Conservation (phyloP, 2,797 vertebrate species). For the Ambastaia sidthimunki region DNA sequence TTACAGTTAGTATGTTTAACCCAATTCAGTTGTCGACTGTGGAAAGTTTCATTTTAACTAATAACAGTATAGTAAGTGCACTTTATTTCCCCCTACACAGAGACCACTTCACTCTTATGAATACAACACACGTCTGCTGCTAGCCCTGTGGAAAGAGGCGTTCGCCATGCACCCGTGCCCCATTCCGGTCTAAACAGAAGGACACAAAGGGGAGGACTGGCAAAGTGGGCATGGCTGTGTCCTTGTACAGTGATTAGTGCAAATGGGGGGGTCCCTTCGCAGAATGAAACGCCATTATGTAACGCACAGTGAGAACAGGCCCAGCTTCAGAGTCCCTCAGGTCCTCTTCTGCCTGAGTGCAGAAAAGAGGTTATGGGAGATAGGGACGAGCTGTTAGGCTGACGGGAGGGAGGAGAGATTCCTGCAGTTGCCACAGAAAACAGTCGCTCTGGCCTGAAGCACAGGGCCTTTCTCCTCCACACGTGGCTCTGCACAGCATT, state of each 20-base stretch:
- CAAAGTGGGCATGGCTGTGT: background rate
- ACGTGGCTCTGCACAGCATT: background rate
- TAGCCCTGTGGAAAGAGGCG: constrained; percentile 35
- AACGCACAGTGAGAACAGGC: constrained; percentile 8
- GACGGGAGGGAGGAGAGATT: background rate
- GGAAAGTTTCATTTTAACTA: no score
- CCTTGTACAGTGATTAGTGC: constrained; percentile 33
- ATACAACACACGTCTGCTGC: constrained; percentile 49
- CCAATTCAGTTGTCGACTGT: background rate
- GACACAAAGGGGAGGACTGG: constrained; percentile 35
- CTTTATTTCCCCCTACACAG: background rate
- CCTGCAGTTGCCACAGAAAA: background rate
- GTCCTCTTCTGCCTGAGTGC: constrained; percentile 11
- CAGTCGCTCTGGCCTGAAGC: background rate
- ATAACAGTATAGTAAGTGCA: no score
- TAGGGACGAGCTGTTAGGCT: background rate
- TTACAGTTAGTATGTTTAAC: background rate
- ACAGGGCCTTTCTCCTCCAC: background rate
- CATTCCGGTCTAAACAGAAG: constrained; percentile 46
- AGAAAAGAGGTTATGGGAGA: constrained; percentile 17
- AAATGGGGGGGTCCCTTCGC: constrained; percentile 19
- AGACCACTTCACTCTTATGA: background rate
- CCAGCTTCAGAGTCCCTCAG: constrained; percentile 23
- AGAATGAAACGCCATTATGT: constrained; percentile 43
- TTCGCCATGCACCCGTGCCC: constrained; percentile 12